Evolutionary conservation across 2,113 vertebrate species (phyloP).

Genomic region (Oenanthe melanoleuca): DNA sequence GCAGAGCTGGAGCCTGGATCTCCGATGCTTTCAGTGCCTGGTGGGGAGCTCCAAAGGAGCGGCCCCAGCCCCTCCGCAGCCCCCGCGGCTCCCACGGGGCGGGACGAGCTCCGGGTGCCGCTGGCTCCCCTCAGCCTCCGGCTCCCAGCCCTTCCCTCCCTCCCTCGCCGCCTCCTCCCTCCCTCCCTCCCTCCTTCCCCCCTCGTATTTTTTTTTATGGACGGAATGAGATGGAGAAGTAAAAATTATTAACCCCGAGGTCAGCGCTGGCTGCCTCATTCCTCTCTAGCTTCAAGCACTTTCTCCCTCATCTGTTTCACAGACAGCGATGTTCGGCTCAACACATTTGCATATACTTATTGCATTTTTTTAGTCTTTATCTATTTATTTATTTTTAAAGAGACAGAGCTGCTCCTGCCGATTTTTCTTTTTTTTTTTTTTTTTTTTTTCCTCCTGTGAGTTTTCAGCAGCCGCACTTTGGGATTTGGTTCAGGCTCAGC

Average conservation of each 20-base stretch:
- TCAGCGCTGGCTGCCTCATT: conserved; percentile 87
- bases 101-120: neutral
- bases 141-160: neutral
- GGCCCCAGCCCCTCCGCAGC: neutral
- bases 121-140: neutral
- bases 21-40: accelerated
- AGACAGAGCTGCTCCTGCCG: conserved; percentile 9
- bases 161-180: neutral
- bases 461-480: neutral
- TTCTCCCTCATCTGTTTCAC: conserved; percentile 89
- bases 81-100: neutral
- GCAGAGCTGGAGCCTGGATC: neutral
- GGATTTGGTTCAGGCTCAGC: neutral
- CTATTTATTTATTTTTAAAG: conserved; percentile 74
- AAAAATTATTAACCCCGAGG: conserved; percentile 94
- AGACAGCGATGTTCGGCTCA: conserved; percentile 87
- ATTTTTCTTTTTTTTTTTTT: neutral
- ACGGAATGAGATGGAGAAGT: conserved; percentile 92
- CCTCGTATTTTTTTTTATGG: conserved; percentile 55
- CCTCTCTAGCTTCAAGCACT: conserved; percentile 90
- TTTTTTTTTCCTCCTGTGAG: neutral
- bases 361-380: conserved; percentile 71
- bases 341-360: conserved; percentile 94
- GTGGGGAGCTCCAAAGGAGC: neutral
- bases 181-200: neutral